A percentile compares a stretch with the other conserved stretches of the same genome.
phyloP scores from a whole-genome alignment of 2,888 invertebrate species.

The Ormyrus labotus region DNA sequence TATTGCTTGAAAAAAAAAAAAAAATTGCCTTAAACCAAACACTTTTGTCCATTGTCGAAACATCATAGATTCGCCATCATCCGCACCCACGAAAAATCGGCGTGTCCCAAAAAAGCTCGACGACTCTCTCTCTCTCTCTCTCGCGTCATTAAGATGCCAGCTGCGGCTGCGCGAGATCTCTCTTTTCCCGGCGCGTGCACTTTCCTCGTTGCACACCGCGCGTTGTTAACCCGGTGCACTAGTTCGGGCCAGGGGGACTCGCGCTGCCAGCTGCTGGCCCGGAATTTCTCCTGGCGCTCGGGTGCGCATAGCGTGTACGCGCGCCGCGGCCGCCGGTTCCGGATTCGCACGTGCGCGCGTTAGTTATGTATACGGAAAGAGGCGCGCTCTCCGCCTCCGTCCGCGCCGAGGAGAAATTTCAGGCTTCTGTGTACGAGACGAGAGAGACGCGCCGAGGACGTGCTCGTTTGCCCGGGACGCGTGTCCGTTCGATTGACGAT shows the following conservation, averaged over 20 bases:
- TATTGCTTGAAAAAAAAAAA: too few species aligned
- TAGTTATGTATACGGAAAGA: constrained; percentile 22
- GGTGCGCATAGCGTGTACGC: not conserved
- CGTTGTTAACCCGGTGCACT: constrained; percentile 45
- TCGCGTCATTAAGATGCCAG: not conserved
- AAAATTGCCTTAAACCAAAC: too few species aligned
- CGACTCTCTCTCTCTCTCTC: too few species aligned
- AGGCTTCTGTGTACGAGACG: too few species aligned
- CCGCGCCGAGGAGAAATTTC: too few species aligned
- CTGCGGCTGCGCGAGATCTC: not conserved
- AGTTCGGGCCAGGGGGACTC: constrained; percentile 22
- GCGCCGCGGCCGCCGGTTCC: not conserved
- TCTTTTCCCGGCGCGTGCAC: not conserved
- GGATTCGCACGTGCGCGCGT: not conserved
- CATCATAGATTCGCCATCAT: too few species aligned
- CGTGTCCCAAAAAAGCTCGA: too few species aligned
- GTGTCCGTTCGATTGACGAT: too few species aligned
- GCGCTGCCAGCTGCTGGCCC: not conserved
- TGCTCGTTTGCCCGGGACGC: too few species aligned
- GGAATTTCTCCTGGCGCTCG: constrained; percentile 35
- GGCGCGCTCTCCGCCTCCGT: not conserved
- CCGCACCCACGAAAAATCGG: too few species aligned
- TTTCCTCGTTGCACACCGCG: constrained; percentile 8
- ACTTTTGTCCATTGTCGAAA: too few species aligned
- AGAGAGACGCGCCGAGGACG: too few species aligned